Base-by-base conservation (phyloP, 2,797 vertebrate species). In the Aratinga solstitialis region DNA sequence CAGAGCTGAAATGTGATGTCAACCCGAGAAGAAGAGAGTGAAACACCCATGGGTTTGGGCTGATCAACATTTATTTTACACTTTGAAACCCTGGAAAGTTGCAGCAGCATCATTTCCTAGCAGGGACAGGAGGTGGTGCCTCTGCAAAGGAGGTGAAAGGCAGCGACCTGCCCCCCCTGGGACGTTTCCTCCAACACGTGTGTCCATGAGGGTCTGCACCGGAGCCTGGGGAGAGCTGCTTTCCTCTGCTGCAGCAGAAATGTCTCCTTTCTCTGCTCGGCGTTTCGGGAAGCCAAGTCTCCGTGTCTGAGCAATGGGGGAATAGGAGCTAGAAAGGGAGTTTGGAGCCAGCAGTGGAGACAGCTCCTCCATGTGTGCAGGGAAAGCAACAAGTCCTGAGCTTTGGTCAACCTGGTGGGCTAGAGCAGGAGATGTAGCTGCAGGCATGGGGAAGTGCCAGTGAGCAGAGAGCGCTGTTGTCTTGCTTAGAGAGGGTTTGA, bases 181-280 rank as follows among this genome's bases (percentile, higher is more conserved):
- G 59, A 43, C 1, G 1, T 61, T 68, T 78, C 77, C 76, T 42
- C 3, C 2, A 16, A 13, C 0, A 5, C 5, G 0, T 38, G 22
- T 32, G 58, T 43, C 72, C 9, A 0, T 19, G 32, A 11, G 10
- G 45, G 5, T 53, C 50, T 63, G 61, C 53, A 16, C 18, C 30
- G 40, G 17, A 48, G 19, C 6, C 1, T 27, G 48, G 59, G 24
- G 18, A 32, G 34, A 30, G 29, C 38, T 38, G 50, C 50, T 63
- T 59, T 47, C 43, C 43, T 13, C 53, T 16, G 10, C 66, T 30
- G 67, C 4, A 54, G 30, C 65, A 51, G 23, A 48, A 34, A 45
- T 15, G 59, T 23, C 68, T 45, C 87, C 59, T 72, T 24, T 32
- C 66, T 43, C 63, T 51, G 53, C 63, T 13, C 0, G 0, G 2